Conservation (phyloP, 2,888 invertebrate species). For the Allacma fusca region DNA sequence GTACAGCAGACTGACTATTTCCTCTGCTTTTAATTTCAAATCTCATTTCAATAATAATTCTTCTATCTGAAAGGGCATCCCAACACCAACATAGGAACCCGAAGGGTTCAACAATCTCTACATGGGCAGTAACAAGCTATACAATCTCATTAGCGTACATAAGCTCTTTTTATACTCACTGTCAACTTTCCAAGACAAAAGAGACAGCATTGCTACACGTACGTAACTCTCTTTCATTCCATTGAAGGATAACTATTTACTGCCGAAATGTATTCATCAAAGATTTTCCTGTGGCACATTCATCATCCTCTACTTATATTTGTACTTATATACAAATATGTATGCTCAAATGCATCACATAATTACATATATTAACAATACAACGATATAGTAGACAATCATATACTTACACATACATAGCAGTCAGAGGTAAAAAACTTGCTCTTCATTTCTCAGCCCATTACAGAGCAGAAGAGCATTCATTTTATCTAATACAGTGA, state of each 20-base stretch:
- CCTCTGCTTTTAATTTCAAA: background rate
- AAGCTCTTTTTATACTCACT: slow-evolving; percentile 10
- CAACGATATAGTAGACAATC: no score
- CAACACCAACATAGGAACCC: background rate
- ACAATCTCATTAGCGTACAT: background rate
- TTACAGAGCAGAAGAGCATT: background rate
- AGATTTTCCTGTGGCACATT: slow-evolving; percentile 4
- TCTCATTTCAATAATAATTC: background rate
- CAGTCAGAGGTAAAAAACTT: background rate
- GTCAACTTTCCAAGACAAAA: slow-evolving; percentile 10
- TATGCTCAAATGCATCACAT: no score
- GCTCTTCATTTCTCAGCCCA: slow-evolving; percentile 13
- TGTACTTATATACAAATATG: no score
- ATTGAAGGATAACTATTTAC: slow-evolving; percentile 9
- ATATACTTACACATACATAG: no score
- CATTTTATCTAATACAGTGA: background rate
- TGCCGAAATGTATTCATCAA: slow-evolving; percentile 7
- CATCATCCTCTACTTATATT: background rate
- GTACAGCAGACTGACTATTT: no score
- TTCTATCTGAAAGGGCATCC: background rate
- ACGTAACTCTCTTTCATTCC: slow-evolving; percentile 2
- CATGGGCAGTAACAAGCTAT: slow-evolving; percentile 3
- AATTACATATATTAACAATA: no score
- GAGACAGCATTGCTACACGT: slow-evolving; percentile 13
- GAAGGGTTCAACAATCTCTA: slow-evolving; percentile 12